phyloP scores from a whole-genome alignment of 2,797 vertebrate species.

The Propithecus deckenii region DNA sequence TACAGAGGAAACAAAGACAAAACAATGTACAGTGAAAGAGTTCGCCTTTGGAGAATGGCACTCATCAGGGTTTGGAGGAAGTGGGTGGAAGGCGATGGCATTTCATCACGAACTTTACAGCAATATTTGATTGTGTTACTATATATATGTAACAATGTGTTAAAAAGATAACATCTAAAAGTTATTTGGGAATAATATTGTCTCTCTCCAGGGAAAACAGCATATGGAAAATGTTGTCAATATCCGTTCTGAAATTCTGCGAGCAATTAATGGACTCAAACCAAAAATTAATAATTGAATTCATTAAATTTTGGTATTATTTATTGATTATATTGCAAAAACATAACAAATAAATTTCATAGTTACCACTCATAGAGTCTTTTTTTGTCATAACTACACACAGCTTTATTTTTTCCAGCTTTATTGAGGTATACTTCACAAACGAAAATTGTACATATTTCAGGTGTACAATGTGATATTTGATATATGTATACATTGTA shows the following conservation, averaged over 20 bases:
- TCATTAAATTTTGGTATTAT: neutral
- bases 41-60: neutral
- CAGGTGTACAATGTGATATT: neutral
- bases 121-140: neutral
- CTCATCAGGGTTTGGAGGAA: neutral
- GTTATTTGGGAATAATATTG: neutral
- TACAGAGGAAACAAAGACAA: neutral
- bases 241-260: neutral
- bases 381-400: neutral
- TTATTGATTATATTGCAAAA: neutral
- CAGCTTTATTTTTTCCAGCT: neutral
- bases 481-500: no score
- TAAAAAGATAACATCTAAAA: neutral
- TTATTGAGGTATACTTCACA: neutral
- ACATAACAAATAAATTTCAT: neutral
- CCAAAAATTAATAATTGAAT: neutral
- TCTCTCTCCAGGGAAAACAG: neutral
- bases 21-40: neutral
- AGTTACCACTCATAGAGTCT: neutral
- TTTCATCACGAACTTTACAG: neutral
- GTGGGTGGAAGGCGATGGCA: neutral
- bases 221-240: neutral
- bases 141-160: neutral
- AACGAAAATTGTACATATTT: neutral
- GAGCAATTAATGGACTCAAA: neutral